Percentiles rank a stretch among this genome's conserved stretches.
Conservation (phyloP, 2,113 vertebrate species). For the Coregonus clupeaformis region DNA sequence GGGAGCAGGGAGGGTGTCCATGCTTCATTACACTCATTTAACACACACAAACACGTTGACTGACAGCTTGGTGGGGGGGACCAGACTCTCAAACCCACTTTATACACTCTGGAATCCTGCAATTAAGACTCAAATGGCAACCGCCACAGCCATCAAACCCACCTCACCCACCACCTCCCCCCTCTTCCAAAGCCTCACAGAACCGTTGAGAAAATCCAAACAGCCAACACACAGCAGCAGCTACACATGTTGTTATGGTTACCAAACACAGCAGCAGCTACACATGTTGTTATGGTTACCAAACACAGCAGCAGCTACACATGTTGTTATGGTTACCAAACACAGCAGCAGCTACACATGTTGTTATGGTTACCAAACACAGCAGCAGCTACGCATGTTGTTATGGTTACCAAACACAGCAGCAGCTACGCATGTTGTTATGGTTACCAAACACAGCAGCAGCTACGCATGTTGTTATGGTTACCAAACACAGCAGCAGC, state of each 20-base stretch:
- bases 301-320: not conserved
- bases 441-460: too few species aligned
- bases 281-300: not conserved
- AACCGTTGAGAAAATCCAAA: conserved; percentile 4
- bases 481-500: too few species aligned
- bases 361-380: too few species aligned
- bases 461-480: too few species aligned
- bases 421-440: too few species aligned
- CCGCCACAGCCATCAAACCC: conserved; percentile 50
- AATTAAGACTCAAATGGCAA: conserved; percentile 79
- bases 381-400: too few species aligned
- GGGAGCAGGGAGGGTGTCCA: conserved; percentile 51
- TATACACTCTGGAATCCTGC: conserved; percentile 70
- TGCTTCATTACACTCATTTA: conserved; percentile 76
- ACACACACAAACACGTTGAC: conserved; percentile 71
- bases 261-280: not conserved
- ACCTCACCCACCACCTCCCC: not conserved
- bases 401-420: too few species aligned
- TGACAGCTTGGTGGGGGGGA: conserved; percentile 69
- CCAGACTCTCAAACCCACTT: conserved; percentile 44
- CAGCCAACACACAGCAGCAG: not conserved
- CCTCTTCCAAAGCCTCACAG: not conserved
- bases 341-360: too few species aligned
- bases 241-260: not conserved
- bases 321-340: not conserved